These are phyloP conservation scores for Macrotus californicus DNA, from an alignment of 2,113 vertebrate genomes.

Conservation along the genomic window DNA sequence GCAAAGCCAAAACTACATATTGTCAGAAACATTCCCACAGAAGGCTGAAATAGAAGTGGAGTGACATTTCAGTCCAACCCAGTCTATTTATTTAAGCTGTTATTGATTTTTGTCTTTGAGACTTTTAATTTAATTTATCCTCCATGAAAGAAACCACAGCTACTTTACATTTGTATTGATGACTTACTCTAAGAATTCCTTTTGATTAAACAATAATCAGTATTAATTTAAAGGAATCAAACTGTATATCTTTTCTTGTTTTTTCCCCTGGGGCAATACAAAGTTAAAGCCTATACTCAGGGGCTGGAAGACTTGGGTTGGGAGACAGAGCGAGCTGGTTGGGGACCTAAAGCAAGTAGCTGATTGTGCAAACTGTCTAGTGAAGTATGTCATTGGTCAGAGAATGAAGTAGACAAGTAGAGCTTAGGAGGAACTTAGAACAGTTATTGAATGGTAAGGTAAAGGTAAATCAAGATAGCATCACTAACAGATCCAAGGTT, in stretches of 20 bases:
- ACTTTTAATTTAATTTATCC: constrained; percentile 53
- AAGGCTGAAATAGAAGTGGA: constrained; percentile 51
- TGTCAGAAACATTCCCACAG: constrained; percentile 39
- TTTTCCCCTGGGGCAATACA: not conserved
- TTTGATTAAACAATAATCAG: constrained; percentile 50
- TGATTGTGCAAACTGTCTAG: not conserved
- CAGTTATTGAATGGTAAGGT: not conserved
- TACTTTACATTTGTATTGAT: constrained; percentile 49
- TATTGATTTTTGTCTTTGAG: constrained; percentile 60
- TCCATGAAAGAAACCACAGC: constrained; percentile 23
- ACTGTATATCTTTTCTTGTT: not conserved
- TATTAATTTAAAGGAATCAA: constrained; percentile 39
- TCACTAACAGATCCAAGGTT: not conserved
- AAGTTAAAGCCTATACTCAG: not conserved
- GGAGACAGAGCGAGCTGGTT: not conserved
- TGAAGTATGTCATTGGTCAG: not conserved
- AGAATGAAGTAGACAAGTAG: not conserved
- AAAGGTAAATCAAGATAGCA: not conserved
- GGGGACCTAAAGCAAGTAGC: not conserved
- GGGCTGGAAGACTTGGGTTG: not conserved
- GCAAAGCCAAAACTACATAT: constrained; percentile 57
- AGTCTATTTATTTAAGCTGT: constrained; percentile 62
- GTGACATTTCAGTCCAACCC: constrained; percentile 57
- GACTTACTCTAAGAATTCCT: constrained; percentile 47
- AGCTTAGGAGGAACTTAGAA: not conserved